Base-by-base conservation (phyloP, 2,888 invertebrate species). In the Sepiola atlantica region DNA sequence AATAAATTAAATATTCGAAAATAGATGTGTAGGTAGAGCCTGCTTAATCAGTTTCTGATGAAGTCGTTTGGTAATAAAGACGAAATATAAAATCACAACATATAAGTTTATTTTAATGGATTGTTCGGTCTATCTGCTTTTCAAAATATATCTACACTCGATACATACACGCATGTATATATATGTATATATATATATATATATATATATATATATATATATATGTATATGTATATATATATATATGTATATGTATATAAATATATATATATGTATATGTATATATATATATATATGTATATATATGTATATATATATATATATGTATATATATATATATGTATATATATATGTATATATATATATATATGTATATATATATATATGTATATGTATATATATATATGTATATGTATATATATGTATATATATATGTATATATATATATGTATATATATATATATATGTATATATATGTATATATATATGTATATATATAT, bases 191-290 rank as follows among this genome's bases (percentile, higher is more conserved):
- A 45, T 91, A 91, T 35, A 91, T 91, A 45, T 91, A 91, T 2
- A 91, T 91, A 54, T 35, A 91, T 91, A 54, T 91, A 91, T 91
- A 91, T 21, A 35, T 10, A 77, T 77, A 77, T 77, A 77, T 77
- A n/a, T 77, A 77, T 77, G 10, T 77, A 77, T n/a, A 77, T 77
- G 10, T 77, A 77, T 77, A 77, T 77, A 77, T 77, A 77, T 77
- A 77, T 77, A 77, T 77, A 77, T 77, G 10, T 77, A 77, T 77
- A 77, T n/a, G 10, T 77, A 77, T 77, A 77, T 77, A 77, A 6
- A 77, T 77, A 77, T 77, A 77, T 10, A 77, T 77, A 77, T 77
- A 77, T 77, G 10, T 77, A 77, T 77, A 77, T 10, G 10, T 77
- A 77, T 77, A 77, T 77, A 77, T 77, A 77, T 77, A 10, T 10